Conservation (phyloP, 1,140 invertebrate genomes). For the Coenobita brevimanus region DNA sequence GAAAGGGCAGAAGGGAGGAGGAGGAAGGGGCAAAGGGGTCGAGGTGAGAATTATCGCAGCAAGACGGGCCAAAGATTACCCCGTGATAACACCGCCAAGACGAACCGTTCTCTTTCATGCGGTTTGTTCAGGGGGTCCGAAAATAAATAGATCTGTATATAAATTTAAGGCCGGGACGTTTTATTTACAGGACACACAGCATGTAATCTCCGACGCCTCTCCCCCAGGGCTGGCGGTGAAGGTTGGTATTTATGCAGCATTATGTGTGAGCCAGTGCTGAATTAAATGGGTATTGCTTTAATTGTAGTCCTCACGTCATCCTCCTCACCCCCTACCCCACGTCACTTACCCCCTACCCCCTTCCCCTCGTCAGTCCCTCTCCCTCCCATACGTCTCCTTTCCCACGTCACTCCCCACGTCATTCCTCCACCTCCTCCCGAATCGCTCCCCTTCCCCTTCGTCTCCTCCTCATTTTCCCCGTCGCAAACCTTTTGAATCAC, state of each 20-base stretch:
- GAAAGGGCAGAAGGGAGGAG: too few species aligned
- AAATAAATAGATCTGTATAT: slow-evolving; percentile 51
- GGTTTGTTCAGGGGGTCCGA: slow-evolving; percentile 23
- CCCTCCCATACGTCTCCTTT: too few species aligned
- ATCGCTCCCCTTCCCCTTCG: too few species aligned
- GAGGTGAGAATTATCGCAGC: too few species aligned
- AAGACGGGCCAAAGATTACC: slow-evolving; percentile 11
- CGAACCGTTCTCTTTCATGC: slow-evolving; percentile 36
- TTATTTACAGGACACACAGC: slow-evolving; percentile 52
- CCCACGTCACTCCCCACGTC: too few species aligned
- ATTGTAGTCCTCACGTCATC: slow-evolving; percentile 40
- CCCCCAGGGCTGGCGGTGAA: neutral
- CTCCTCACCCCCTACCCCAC: too few species aligned
- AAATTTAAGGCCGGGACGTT: slow-evolving; percentile 31
- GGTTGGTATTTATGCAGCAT: slow-evolving; percentile 48
- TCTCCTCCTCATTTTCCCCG: too few species aligned
- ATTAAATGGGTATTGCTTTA: slow-evolving; percentile 53
- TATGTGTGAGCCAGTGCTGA: slow-evolving; percentile 37
- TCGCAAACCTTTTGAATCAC: too few species aligned
- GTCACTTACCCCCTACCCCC: too few species aligned
- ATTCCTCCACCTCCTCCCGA: too few species aligned
- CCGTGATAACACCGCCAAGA: slow-evolving; percentile 25
- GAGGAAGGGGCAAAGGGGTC: too few species aligned
- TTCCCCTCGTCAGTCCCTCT: too few species aligned
- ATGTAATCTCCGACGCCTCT: slow-evolving; percentile 22